Conservation (phyloP, 37 sponge, comb jelly and placozoan genomes). For the Haliclona indistincta region DNA sequence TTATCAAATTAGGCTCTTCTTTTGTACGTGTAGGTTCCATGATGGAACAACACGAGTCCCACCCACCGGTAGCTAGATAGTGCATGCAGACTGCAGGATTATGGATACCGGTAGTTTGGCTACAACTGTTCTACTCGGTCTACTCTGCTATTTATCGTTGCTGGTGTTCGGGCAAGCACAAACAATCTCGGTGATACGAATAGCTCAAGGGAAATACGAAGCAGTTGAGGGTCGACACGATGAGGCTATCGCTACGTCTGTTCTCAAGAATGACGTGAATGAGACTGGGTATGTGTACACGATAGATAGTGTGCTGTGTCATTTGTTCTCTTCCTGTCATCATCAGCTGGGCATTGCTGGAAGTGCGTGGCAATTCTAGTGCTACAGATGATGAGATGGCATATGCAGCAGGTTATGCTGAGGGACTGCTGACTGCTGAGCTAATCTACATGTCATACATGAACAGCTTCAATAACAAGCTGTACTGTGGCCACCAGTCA, state of each 20-base stretch:
- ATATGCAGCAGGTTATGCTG: conserved; percentile 79
- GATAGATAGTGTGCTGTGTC: too few species aligned
- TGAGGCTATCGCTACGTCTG: conserved; percentile 22
- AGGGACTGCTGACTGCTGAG: conserved; percentile 80
- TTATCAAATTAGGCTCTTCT: too few species aligned
- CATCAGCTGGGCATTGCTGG: conserved; percentile 59
- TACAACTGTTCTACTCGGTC: too few species aligned
- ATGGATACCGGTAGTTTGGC: too few species aligned
- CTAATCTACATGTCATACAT: conserved; percentile 71
- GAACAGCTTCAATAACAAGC: conserved; percentile 69
- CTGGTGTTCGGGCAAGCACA: too few species aligned
- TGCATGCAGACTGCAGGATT: too few species aligned
- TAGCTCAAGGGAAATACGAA: conserved; percentile 21
- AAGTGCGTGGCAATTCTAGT: conserved; percentile 5
- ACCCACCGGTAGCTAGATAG: too few species aligned
- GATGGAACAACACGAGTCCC: too few species aligned
- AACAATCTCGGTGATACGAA: conserved; percentile 29
- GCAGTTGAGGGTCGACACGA: conserved; percentile 23
- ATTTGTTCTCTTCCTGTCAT: neutral
- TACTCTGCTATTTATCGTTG: too few species aligned
- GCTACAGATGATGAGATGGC: conserved; percentile 67
- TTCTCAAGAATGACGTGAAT: conserved; percentile 34
- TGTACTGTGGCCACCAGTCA: too few species aligned
- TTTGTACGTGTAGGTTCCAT: too few species aligned
- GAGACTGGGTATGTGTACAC: conserved; percentile 23